Evolutionary conservation across 1,140 invertebrate genomes (phyloP).

Genomic region (Ridgeia piscesae): DNA sequence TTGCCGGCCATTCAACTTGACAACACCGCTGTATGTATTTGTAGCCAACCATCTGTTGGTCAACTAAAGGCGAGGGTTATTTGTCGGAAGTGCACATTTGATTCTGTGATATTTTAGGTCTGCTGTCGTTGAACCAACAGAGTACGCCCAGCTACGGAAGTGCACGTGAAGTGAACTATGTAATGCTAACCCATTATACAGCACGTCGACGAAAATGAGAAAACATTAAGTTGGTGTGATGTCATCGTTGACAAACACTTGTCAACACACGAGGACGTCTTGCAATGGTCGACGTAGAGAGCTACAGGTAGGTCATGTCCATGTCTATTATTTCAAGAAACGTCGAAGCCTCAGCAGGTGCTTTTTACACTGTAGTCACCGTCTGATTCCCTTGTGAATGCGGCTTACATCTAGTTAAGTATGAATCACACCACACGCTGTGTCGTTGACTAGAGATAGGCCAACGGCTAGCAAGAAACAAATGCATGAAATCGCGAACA

Average conservation of each 20-base stretch:
- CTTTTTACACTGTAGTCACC: no score
- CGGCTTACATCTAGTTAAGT: no score
- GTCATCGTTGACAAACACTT: background rate
- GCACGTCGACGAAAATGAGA: background rate
- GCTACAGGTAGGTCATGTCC: background rate
- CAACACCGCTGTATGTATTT: background rate
- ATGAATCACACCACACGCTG: no score
- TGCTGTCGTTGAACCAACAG: no score
- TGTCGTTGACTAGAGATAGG: no score
- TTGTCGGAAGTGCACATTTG: background rate
- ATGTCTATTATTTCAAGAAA: background rate
- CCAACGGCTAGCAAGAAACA: no score
- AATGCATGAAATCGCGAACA: no score
- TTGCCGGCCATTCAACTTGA: background rate
- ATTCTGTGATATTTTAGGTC: background rate
- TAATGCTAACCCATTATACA: no score
- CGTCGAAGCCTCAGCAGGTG: background rate
- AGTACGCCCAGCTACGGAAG: no score
- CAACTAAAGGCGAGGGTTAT: background rate
- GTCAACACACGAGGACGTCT: background rate
- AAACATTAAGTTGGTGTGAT: background rate
- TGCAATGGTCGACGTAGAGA: background rate
- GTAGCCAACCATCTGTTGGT: background rate
- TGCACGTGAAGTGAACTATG: no score
- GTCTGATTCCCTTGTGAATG: no score